Base-by-base conservation (phyloP, 1,140 invertebrate genomes). In the Antheraea mylitta region DNA sequence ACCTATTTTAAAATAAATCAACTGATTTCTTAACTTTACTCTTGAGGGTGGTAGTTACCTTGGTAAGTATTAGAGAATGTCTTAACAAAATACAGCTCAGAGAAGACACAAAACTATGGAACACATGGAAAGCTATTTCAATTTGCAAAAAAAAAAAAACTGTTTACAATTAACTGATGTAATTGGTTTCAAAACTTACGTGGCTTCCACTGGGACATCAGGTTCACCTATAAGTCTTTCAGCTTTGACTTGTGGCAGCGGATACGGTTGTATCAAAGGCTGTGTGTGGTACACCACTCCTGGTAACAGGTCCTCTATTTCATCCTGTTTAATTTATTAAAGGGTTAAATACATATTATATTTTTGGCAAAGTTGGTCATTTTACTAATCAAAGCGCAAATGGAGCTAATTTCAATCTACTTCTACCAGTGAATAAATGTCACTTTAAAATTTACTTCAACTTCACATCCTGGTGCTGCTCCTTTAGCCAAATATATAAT, bases 141-240 rank as follows among this genome's bases (percentile, higher is more conserved):
- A 42, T 42, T 8, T 0, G 11, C 2, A 42, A 42, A 42, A 42
- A 42, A 10, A 5, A 64, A 38, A 16, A 37, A 16, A 37, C 1
- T 72, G 30, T 18, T n/a, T n/a, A n/a, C n/a, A n/a, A n/a, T n/a
- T n/a, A n/a, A n/a, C n/a, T n/a, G n/a, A n/a, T n/a, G n/a, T n/a
- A n/a, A 69, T 18, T 36, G 61, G 9, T 18, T 65, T 30, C 11
- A 42, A 19, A 53, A 87, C 86, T 95, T 94, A 96, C 96, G 95
- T 96, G 73, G 95, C 95, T 92, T 96, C 95, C 0, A 96, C 95
- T 8, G 96, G 95, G 48, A 96, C 93, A 64, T 95, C 91, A 22
- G 94, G 94, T 74, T 96, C 95, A 11, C 95, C 95, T 58, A 96
- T 94, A 36, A 96, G 93, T 80, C 94, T 93, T 82, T 96, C 95